Percentiles rank a stretch among this genome's conserved stretches.
phyloP scores from a whole-genome alignment of 1,140 invertebrate species.

The Neotoxoptera formosana region DNA sequence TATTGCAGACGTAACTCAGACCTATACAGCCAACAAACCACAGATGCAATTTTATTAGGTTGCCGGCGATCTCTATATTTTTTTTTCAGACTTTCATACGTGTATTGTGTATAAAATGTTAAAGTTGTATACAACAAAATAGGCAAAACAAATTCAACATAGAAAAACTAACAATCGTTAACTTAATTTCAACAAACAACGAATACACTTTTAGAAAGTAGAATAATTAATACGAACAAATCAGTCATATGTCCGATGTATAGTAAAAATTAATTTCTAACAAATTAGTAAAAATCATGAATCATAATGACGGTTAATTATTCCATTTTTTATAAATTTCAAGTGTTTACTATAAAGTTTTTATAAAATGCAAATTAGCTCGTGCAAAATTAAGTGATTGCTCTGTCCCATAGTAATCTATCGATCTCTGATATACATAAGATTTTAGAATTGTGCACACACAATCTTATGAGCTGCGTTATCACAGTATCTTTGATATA shows the following conservation, averaged over 20 bases:
- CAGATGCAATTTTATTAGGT: no score
- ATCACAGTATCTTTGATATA: no score
- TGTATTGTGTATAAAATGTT: background rate
- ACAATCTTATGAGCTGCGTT: no score
- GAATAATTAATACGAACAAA: background rate
- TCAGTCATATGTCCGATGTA: background rate
- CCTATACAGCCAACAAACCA: no score
- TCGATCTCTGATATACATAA: background rate
- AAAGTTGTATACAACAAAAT: background rate
- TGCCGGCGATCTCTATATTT: background rate
- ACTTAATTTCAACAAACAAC: background rate
- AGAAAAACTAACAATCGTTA: background rate
- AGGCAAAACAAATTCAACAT: background rate
- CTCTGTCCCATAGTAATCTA: background rate
- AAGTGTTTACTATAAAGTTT: background rate
- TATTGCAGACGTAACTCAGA: background rate
- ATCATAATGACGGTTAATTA: background rate
- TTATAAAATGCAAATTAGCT: background rate
- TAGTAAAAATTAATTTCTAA: background rate
- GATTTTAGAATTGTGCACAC: no score
- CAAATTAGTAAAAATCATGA: background rate
- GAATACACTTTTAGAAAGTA: background rate
- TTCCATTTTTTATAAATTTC: background rate
- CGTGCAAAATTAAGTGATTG: background rate
- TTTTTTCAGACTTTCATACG: background rate